Conservation (phyloP, 2,888 invertebrate species). For the Aethes cnicana region DNA sequence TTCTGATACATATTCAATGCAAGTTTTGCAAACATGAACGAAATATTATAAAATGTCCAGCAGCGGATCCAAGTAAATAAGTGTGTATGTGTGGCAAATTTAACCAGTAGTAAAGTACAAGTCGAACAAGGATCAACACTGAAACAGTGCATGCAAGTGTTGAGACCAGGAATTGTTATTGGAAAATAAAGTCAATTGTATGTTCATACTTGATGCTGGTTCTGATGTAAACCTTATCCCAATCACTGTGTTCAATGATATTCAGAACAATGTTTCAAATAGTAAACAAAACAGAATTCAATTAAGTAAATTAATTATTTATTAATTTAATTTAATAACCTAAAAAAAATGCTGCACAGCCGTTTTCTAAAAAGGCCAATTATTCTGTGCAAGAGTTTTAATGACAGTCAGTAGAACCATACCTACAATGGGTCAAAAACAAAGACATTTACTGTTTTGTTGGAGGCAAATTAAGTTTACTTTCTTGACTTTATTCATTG, state of each 20-base stretch:
- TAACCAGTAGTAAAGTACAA: not conserved
- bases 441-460: not conserved
- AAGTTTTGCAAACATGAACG: not conserved
- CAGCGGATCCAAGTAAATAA: not conserved
- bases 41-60: not conserved
- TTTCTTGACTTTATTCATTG: slow-evolving; percentile 1
- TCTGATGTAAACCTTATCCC: not conserved
- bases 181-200: not conserved
- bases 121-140: not conserved
- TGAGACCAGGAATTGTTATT: not conserved
- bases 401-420: too few species aligned
- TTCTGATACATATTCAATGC: too few species aligned
- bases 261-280: not conserved
- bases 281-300: not conserved
- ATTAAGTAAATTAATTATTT: not conserved
- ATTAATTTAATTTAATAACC: too few species aligned
- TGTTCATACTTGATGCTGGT: not conserved
- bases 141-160: not conserved
- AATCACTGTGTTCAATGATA: not conserved
- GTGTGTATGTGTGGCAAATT: not conserved
- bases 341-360: too few species aligned
- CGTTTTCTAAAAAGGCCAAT: too few species aligned
- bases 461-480: not conserved
- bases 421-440: not conserved
- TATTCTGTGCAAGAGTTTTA: too few species aligned